Evolutionary conservation across 2,113 vertebrate genomes (phyloP).

Genomic region (Pomatorhinus ruficollis): DNA sequence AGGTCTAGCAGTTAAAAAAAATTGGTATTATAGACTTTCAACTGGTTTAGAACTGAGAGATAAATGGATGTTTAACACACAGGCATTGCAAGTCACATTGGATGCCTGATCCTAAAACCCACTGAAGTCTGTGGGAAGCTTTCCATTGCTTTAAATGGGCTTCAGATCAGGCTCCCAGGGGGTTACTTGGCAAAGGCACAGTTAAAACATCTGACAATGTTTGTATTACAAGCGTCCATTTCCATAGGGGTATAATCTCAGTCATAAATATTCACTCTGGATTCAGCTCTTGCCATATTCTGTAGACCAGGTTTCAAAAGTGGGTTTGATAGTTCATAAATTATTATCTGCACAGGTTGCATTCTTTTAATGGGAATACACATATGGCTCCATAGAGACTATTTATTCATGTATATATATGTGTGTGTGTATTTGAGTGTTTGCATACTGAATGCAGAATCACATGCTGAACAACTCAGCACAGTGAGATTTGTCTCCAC

Average conservation of each 20-base stretch:
- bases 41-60: constrained; percentile 1
- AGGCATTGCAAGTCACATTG: neutral
- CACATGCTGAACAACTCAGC: neutral
- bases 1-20: constrained; percentile 16
- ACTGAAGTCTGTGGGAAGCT: neutral
- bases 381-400: neutral
- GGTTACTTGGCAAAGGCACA: neutral
- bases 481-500: neutral
- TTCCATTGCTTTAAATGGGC: neutral
- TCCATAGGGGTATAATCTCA: neutral
- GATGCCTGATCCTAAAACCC: neutral
- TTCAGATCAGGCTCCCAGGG: neutral
- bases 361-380: neutral
- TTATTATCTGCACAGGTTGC: neutral
- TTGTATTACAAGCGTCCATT: neutral
- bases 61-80: constrained; percentile 24
- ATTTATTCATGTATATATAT: neutral
- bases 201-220: neutral
- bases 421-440: neutral
- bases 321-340: neutral
- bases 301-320: neutral
- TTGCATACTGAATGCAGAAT: neutral
- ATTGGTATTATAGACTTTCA: neutral
- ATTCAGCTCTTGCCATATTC: neutral
- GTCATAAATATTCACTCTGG: neutral